Conservation (phyloP, 2,888 invertebrate species). For the Reticulitermes lucifugus region DNA sequence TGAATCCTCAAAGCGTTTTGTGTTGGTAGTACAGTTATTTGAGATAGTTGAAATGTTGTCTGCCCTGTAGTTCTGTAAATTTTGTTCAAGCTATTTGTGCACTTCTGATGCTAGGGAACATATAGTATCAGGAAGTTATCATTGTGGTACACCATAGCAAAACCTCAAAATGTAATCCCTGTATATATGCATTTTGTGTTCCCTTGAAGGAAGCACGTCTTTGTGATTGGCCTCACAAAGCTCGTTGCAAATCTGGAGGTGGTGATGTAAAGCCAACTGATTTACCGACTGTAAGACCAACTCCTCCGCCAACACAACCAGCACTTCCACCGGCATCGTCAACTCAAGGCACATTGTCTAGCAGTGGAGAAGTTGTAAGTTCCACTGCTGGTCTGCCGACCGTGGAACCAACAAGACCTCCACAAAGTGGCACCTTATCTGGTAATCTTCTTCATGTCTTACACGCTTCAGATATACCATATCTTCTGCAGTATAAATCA, state of each 20-base stretch:
- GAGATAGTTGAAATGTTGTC: too few species aligned
- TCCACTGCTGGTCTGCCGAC: conserved; percentile 50
- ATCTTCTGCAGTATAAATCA: too few species aligned
- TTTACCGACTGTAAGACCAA: conserved; percentile 52
- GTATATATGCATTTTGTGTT: too few species aligned
- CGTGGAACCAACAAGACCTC: conserved; percentile 61
- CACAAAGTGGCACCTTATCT: conserved; percentile 60
- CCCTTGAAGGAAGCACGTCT: conserved; percentile 57
- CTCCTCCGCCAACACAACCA: conserved; percentile 56
- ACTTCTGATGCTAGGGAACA: too few species aligned
- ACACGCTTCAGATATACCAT: too few species aligned
- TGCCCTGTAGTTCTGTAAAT: too few species aligned
- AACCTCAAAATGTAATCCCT: too few species aligned
- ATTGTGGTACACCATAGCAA: too few species aligned
- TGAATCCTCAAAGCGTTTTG: too few species aligned
- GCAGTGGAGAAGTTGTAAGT: conserved; percentile 48
- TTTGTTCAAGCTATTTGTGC: too few species aligned
- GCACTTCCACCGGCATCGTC: conserved; percentile 53
- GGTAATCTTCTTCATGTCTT: conserved; percentile 49
- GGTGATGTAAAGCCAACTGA: conserved; percentile 41
- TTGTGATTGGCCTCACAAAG: conserved; percentile 79
- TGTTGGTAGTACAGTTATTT: too few species aligned
- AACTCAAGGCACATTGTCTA: conserved; percentile 56
- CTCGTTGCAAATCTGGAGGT: conserved; percentile 66
- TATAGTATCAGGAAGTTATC: too few species aligned